Evolutionary conservation across 2,113 vertebrate genomes (phyloP).

Genomic region (Grallaria varia): DNA sequence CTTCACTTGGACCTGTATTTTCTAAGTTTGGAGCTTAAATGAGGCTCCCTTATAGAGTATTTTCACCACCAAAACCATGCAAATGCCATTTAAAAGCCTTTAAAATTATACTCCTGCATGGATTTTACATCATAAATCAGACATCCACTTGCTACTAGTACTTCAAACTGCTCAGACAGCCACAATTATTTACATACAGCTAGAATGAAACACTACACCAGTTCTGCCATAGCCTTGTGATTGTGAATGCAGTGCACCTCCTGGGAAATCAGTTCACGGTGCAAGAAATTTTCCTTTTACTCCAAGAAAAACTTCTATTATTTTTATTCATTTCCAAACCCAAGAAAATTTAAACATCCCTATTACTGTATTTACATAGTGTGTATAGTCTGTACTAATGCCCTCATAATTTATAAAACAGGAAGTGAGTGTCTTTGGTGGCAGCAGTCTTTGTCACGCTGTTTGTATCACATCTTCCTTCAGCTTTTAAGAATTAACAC

Average conservation of each 20-base stretch:
- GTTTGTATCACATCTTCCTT: neutral
- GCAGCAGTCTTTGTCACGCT: neutral
- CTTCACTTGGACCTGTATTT: neutral
- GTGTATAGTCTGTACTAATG: neutral
- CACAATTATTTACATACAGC: too few relatives aligned
- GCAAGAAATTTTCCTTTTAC: neutral
- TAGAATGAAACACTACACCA: neutral
- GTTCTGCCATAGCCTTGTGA: fast-evolving
- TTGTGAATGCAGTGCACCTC: neutral
- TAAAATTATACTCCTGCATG: neutral
- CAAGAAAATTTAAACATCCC: neutral
- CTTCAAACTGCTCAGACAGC: neutral
- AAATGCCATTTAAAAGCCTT: neutral
- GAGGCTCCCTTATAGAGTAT: neutral
- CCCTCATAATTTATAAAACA: neutral
- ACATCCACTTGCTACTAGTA: neutral
- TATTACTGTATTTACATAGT: neutral
- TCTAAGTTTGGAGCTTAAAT: neutral
- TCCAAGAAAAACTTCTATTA: neutral
- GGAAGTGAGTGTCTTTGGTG: neutral
- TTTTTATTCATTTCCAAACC: neutral
- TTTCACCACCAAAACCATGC: neutral
- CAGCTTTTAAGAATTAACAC: neutral
- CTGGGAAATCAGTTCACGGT: neutral
- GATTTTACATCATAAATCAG: fast-evolving